Conservation (phyloP, 2,888 invertebrate genomes). For the Synanthedon myopaeformis region DNA sequence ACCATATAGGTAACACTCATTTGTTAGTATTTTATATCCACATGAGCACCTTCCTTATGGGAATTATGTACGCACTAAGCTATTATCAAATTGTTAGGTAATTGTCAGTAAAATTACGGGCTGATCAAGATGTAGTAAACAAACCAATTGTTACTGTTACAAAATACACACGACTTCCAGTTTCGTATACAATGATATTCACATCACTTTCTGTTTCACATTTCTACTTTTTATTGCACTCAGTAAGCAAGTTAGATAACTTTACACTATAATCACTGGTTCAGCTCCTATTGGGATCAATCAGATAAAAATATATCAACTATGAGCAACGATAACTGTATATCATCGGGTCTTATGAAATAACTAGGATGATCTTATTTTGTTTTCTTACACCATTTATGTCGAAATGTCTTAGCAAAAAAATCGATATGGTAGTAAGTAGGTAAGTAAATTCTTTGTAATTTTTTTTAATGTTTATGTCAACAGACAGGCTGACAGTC, state of each 20-base stretch:
- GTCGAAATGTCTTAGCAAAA: not conserved
- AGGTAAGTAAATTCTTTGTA: no score
- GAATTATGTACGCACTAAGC: no score
- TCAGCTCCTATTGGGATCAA: not conserved
- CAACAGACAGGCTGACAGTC: no score
- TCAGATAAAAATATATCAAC: not conserved
- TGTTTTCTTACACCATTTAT: not conserved
- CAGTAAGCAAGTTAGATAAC: not conserved
- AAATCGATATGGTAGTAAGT: no score
- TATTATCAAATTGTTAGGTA: no score
- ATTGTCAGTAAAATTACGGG: no score
- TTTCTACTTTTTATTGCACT: slow-evolving; percentile 6
- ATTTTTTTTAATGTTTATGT: no score
- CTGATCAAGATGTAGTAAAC: no score
- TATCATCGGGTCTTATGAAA: not conserved
- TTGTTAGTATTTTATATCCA: no score
- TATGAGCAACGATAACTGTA: not conserved
- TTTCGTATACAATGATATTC: slow-evolving; percentile 49
- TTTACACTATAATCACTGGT: not conserved
- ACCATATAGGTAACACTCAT: no score
- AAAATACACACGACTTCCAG: slow-evolving; percentile 9
- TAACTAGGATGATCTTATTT: not conserved
- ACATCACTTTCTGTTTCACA: slow-evolving; percentile 51
- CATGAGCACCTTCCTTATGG: no score
- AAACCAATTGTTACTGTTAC: slow-evolving; percentile 19